phyloP scores from a whole-genome alignment of 2,113 vertebrate genomes.

The Panthera tigris region DNA sequence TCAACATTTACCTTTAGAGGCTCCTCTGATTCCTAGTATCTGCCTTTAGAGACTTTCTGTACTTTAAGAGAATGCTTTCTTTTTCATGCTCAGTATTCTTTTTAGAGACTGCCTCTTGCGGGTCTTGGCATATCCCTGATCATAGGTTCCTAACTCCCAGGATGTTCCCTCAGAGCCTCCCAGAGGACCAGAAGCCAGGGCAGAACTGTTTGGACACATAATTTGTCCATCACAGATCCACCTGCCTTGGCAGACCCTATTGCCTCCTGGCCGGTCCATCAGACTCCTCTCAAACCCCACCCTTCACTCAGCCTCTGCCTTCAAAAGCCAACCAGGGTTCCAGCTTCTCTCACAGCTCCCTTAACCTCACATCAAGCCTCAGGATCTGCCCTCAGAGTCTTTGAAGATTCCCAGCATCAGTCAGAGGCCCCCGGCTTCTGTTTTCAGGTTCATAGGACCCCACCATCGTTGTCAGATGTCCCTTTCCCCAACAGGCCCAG shows the following conservation, averaged over 20 bases:
- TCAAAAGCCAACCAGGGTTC: conserved; percentile 28
- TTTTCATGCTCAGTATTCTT: not conserved
- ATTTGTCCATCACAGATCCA: not conserved
- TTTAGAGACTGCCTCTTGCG: not conserved
- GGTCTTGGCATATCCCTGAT: not conserved
- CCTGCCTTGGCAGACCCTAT: not conserved
- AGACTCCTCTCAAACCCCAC: not conserved
- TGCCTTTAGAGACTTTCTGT: not conserved
- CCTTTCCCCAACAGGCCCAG: not conserved
- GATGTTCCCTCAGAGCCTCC: not conserved
- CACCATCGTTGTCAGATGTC: not conserved
- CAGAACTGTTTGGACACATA: not conserved
- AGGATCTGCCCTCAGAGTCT: not conserved
- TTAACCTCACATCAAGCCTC: not conserved
- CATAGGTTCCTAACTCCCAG: not conserved
- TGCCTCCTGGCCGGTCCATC: not conserved
- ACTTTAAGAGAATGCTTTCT: not conserved
- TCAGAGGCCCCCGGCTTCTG: not conserved
- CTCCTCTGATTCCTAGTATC: not conserved
- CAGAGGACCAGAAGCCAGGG: not conserved
- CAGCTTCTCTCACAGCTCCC: not conserved
- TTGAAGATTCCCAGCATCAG: not conserved
- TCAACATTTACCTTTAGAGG: not conserved
- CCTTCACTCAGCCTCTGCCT: conserved; percentile 2
- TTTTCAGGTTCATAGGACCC: not conserved